These are phyloP conservation scores for Trachelus iudaicus DNA, from an alignment of 2,888 invertebrate genomes.

Conservation along the genomic window DNA sequence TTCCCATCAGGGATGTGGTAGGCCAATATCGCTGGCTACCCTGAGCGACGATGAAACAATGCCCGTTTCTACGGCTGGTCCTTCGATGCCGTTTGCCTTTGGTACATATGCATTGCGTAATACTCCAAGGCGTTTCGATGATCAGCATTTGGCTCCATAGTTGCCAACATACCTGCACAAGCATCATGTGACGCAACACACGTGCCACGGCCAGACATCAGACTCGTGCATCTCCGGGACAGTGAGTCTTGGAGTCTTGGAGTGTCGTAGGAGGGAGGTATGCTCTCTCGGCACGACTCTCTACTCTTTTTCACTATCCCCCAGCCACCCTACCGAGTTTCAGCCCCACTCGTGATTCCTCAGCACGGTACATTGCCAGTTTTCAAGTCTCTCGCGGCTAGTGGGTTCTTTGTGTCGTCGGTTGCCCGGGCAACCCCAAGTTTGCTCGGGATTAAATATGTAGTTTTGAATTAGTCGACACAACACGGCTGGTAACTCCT, in stretches of 20 bases:
- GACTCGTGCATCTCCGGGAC: constrained; percentile 43
- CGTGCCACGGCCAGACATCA: constrained; percentile 45
- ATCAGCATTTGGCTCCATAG: not conserved
- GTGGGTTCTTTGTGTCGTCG: constrained; percentile 45
- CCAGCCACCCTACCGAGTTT: not conserved
- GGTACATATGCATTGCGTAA: not conserved
- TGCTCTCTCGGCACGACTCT: not conserved
- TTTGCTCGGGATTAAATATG: constrained; percentile 63
- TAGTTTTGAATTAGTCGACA: constrained; percentile 59
- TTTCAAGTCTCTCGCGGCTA: constrained; percentile 42
- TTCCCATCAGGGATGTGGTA: too few species aligned
- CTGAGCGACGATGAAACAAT: constrained; percentile 21
- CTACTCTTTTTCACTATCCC: constrained; percentile 11
- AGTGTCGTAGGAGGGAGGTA: not conserved
- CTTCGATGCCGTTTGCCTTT: not conserved
- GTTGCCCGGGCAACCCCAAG: constrained; percentile 48
- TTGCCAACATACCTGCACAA: not conserved
- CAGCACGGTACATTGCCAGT: constrained; percentile 34
- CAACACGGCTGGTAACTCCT: constrained; percentile 21
- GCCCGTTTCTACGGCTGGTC: not conserved
- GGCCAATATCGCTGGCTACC: not conserved
- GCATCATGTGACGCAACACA: not conserved
- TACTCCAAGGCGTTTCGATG: not conserved
- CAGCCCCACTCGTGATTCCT: constrained; percentile 22
- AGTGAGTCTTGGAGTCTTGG: not conserved